Evolutionary conservation across 1,140 invertebrate species (phyloP), one percentile per base, ranked within the genome.

Genomic region (Halyomorpha halys): DNA sequence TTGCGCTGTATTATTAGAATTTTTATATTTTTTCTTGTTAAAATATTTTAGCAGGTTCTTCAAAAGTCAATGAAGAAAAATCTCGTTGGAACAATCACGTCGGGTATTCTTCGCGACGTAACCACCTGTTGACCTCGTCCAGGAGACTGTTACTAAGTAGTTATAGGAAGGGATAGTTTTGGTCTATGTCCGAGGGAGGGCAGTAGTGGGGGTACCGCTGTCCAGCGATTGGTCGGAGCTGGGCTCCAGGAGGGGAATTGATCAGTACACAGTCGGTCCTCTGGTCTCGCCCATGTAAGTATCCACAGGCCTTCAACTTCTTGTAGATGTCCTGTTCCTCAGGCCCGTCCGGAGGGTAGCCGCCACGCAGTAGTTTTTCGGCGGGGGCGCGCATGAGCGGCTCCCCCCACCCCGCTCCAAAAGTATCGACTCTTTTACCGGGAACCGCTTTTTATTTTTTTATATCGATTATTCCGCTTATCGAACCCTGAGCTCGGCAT

Each of bases 311-410:
- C 49, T 53, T 39, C 34, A 39, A 39, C 34, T 39, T 53, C 49
- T 53, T 53, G 49, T 19, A 25, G 49, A 25, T 25, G 8, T 25
- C 49, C 49, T 25, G 49, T 1, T 11, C 18, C 18, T 21, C 18
- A 9, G 8, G 13, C 1, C 18, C 18, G 18, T 19, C 49, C 49
- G 1, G 49, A 13, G 23, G 49, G 23, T 21, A 53, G 54, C 30
- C 59, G 30, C 59, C n/a, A 30, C 18, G 59, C 59, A 60, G 34
- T 44, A 44, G 44, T 60, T 60, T 60, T 60, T 60, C 59, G 59
- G 59, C 13, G 2, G 34, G 59, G 15, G 30, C 39, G 59, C 59
- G 59, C 59, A 60, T 39, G 59, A 60, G 30, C 30, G 25, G 44
- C n/a, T 18, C 59, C 25, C 59, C 59, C 25, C 27, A 25, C 27